Base-by-base conservation (phyloP, 2,888 invertebrate genomes). In the Spodoptera picta region DNA sequence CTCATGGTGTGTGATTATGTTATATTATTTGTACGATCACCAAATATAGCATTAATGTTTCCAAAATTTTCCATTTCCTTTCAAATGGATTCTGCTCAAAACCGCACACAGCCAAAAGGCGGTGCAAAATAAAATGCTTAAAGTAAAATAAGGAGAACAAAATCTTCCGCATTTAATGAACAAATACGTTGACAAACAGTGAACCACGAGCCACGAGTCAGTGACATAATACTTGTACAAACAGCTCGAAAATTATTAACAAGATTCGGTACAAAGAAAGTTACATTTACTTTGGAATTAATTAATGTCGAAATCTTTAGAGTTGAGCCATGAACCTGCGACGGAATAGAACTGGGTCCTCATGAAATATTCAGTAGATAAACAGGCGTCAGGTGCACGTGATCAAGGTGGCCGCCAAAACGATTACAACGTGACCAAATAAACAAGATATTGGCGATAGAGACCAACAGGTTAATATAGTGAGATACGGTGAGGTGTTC, bases 361-460 rank as follows among this genome's bases (percentile, higher is more conserved):
- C 82, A 84, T 84, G 82, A 77, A 82, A 82, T 81, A 84, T 84
- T 77, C 82, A 84, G 57, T 56, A 67, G 65, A 69, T 73, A 82
- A 76, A 82, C 78, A 76, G 68, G 70, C 64, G 73, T 68, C 77
- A 74, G 69, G 54, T 66, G 47, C 53, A 72, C 65, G 60, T 65
- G 72, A 60, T 47, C 61, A 50, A 54, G 52, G 61, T 60, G 43
- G 46, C 60, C 52, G 42, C 48, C 58, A 50, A 71, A 71, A 56
- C 66, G 58, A 75, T 73, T 75, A 75, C 54, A 53, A 49, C 76
- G 66, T 60, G 76, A 55, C 51, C 72, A 56, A 73, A 73, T 49
- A 72, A 60, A 55, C 60, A 27, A 68, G 58, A 55, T 65, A 65
- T 70, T 54, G 48, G 47, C 27, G 19, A 41, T 23, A 48, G 7